These are phyloP conservation scores for Andricus quercusramuli DNA, from an alignment of 2,888 invertebrate genomes.

Conservation along the genomic window DNA sequence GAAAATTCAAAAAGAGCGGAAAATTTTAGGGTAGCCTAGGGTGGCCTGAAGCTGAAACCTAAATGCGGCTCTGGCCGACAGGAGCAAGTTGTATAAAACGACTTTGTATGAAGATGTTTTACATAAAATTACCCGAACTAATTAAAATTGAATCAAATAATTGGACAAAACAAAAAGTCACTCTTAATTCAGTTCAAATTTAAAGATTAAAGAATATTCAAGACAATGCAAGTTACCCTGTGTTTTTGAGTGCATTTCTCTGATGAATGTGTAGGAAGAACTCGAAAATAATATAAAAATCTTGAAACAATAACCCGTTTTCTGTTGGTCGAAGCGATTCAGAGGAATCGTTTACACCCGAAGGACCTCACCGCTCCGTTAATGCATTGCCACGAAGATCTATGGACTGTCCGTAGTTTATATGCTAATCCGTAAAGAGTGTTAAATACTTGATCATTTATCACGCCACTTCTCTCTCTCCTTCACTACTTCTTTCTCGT, in stretches of 20 bases:
- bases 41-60: too few species aligned
- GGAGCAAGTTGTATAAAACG: too few species aligned
- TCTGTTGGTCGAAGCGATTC: background rate
- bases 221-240: background rate
- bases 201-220: background rate
- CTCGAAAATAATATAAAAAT: constrained; percentile 14
- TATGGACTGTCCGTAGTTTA: constrained; percentile 78
- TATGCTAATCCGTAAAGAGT: constrained; percentile 79
- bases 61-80: too few species aligned
- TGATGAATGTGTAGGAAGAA: background rate
- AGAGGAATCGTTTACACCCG: constrained; percentile 61
- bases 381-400: constrained; percentile 78
- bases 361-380: constrained; percentile 70
- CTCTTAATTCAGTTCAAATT: background rate
- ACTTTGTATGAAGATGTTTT: too few species aligned
- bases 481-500: constrained; percentile 55
- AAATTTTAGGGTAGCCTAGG: too few species aligned
- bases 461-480: constrained; percentile 74
- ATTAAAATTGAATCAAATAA: too few species aligned
- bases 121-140: too few species aligned
- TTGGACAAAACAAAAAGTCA: too few species aligned
- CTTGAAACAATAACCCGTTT: constrained; percentile 16
- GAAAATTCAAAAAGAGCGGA: too few species aligned
- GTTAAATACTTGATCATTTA: constrained; percentile 79
- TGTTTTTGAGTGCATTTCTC: background rate